Evolutionary conservation across 2,888 invertebrate species (phyloP).

Genomic region (Hetaerina titia): DNA sequence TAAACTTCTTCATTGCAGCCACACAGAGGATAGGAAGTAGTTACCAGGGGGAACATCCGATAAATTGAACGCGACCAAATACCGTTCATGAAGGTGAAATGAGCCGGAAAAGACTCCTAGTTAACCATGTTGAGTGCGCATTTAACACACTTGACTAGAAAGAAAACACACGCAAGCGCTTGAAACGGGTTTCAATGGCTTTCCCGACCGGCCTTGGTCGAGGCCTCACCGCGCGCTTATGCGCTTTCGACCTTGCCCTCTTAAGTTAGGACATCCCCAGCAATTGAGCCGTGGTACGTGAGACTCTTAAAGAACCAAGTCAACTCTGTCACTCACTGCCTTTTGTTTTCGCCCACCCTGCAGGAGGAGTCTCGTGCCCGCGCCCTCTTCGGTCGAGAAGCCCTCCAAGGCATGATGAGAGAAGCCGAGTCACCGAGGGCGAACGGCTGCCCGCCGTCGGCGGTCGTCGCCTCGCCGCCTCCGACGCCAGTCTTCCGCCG

Average conservation of each 20-base stretch:
- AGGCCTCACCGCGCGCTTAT: background rate
- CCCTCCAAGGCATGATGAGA: background rate
- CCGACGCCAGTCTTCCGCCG: conserved; percentile 32
- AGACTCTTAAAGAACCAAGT: background rate
- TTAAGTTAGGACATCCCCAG: background rate
- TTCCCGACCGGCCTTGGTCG: background rate
- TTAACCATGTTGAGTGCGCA: background rate
- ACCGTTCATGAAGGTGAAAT: background rate
- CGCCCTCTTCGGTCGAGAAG: background rate
- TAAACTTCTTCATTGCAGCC: background rate
- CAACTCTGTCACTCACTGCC: background rate
- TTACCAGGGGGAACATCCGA: background rate
- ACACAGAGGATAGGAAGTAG: background rate
- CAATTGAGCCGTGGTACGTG: background rate
- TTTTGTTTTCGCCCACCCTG: background rate
- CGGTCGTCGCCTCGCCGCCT: no score
- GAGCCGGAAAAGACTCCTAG: background rate
- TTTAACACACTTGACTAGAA: background rate
- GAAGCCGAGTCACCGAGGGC: background rate
- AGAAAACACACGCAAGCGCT: background rate
- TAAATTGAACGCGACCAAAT: background rate
- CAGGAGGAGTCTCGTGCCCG: background rate
- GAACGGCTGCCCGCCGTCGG: background rate
- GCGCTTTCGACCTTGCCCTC: background rate
- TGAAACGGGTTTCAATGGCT: background rate